These are phyloP conservation scores for Amphiura filiformis DNA, from an alignment of 35 echinoderm and acorn worm species.

Conservation along the genomic window DNA sequence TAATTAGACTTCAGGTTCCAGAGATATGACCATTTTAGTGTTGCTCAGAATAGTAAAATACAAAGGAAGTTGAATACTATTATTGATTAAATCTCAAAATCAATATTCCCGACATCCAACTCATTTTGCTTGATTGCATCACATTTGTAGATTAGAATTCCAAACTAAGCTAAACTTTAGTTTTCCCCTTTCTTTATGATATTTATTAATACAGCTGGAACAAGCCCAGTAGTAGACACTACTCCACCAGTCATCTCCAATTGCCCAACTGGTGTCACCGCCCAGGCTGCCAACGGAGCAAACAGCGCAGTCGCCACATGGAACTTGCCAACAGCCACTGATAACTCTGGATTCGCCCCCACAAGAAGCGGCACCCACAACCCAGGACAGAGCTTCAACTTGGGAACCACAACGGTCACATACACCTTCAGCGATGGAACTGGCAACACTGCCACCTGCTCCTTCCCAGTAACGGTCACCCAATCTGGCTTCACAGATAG, in stretches of 20 bases:
- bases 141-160: too few species aligned
- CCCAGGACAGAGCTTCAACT: background rate
- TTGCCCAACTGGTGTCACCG: conserved; percentile 4
- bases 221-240: too few species aligned
- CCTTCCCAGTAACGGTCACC: conserved; percentile 17
- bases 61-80: too few species aligned
- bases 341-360: conserved; percentile 16
- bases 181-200: too few species aligned
- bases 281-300: background rate
- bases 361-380: background rate
- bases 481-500: background rate
- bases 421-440: conserved; percentile 45
- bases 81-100: too few species aligned
- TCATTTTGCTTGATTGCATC: too few species aligned
- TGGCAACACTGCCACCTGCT: conserved; percentile 41
- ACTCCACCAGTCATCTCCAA: conserved; percentile 34
- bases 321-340: conserved; percentile 46
- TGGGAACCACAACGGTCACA: conserved; percentile 29
- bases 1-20: too few species aligned
- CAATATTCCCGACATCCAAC: too few species aligned
- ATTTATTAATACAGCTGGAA: too few species aligned
- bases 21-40: too few species aligned
- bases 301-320: conserved; percentile 12
- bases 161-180: too few species aligned
- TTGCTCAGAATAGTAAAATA: too few species aligned